Conservation (phyloP, 2,888 invertebrate genomes). For the Cosmia pyralina region DNA sequence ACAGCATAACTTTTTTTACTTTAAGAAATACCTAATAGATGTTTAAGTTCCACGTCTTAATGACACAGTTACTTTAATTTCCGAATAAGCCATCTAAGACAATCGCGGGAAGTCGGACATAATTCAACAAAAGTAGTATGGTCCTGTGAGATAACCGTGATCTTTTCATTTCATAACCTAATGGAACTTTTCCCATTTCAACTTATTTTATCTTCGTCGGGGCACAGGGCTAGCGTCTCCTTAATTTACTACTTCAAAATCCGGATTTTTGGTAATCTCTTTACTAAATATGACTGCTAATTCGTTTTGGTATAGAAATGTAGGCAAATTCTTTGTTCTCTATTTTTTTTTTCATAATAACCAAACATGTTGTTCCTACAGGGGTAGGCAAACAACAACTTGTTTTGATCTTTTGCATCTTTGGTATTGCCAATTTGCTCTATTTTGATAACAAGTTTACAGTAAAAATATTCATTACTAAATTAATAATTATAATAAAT, state of each 20-base stretch:
- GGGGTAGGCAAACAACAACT: neutral
- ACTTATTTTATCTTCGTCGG: conserved; percentile 81
- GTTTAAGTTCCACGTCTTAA: neutral
- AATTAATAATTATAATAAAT: too few species aligned
- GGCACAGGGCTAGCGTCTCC: conserved; percentile 64
- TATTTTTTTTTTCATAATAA: too few species aligned
- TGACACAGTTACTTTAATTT: conserved; percentile 36
- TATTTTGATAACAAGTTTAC: neutral
- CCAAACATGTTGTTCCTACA: neutral
- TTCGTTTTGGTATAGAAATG: neutral
- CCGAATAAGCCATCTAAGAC: conserved; percentile 66
- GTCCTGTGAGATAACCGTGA: conserved; percentile 81
- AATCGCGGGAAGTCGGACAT: conserved; percentile 74
- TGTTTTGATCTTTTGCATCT: neutral
- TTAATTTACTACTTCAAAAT: conserved; percentile 79
- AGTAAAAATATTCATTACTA: too few species aligned
- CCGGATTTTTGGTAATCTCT: conserved; percentile 68
- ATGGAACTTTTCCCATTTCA: conserved; percentile 88
- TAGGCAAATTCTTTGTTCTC: neutral
- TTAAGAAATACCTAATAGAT: neutral
- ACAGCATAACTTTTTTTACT: neutral
- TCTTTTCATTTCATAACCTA: conserved; percentile 87
- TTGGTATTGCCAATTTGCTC: neutral
- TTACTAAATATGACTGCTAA: conserved; percentile 23
- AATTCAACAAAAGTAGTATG: conserved; percentile 85